Percentiles rank a stretch among this genome's conserved stretches.
phyloP scores from a whole-genome alignment of 2,113 vertebrate genomes.

The Shinisaurus crocodilurus region DNA sequence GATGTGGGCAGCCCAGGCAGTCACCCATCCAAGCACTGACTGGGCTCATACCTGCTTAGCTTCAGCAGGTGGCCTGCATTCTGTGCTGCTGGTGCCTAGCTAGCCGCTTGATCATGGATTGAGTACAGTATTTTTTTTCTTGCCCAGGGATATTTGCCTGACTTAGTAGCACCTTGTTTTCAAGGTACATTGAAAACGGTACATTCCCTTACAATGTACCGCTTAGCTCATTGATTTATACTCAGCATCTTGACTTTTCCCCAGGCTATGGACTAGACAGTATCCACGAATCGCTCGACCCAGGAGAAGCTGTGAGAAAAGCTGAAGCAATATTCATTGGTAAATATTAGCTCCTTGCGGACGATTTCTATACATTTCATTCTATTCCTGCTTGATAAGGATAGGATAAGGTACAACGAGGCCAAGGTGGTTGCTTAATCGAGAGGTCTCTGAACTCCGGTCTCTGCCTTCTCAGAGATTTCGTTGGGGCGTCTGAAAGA shows the following conservation, averaged over 20 bases:
- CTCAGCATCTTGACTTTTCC: constrained; percentile 1
- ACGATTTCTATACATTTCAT: not conserved
- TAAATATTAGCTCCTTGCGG: constrained; percentile 61
- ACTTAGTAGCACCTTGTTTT: not conserved
- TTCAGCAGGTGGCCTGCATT: too few relatives aligned
- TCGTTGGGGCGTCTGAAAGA: not conserved
- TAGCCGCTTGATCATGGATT: not conserved
- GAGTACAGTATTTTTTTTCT: not conserved
- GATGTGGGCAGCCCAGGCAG: too few relatives aligned
- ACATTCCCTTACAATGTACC: not conserved
- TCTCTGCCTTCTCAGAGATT: not conserved
- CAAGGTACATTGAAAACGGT: too few relatives aligned
- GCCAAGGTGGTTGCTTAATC: not conserved
- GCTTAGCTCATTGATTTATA: not conserved
- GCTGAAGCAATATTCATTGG: constrained; percentile 88
- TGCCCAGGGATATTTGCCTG: not conserved
- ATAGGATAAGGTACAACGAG: not conserved
- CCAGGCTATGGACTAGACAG: constrained; percentile 87
- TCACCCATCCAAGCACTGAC: too few relatives aligned
- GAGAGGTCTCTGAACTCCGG: not conserved
- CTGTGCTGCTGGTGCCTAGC: not conserved
- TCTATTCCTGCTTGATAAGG: not conserved
- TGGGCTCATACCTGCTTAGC: too few relatives aligned
- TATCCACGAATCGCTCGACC: constrained; percentile 85
- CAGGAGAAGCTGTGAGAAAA: constrained; percentile 81